Conservation (phyloP, 2,888 invertebrate species). For the Abscondita cerata region DNA sequence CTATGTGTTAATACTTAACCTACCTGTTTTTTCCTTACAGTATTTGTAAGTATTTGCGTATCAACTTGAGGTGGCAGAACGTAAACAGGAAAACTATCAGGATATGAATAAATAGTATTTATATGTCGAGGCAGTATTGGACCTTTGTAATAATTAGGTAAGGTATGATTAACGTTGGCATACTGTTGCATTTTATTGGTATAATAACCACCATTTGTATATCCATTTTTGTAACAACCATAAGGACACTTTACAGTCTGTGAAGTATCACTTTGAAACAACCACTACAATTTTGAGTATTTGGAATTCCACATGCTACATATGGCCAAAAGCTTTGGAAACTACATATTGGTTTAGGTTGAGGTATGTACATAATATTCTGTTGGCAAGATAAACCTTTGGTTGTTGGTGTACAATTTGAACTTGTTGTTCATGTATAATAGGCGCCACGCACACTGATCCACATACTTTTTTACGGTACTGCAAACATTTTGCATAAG, state of each 20-base stretch:
- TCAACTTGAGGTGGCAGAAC: constrained; percentile 25
- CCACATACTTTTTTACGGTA: constrained; percentile 53
- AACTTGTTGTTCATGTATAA: constrained; percentile 54
- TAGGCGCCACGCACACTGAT: constrained; percentile 50
- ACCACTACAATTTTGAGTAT: constrained; percentile 48
- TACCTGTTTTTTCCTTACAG: too few relatives aligned
- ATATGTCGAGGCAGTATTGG: constrained; percentile 15
- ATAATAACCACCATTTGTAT: constrained; percentile 47
- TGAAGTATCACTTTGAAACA: constrained; percentile 49
- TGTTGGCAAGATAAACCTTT: constrained; percentile 45
- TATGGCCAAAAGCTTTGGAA: constrained; percentile 56
- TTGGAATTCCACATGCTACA: constrained; percentile 49
- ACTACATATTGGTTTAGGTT: constrained; percentile 54
- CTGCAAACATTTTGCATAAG: constrained; percentile 54
- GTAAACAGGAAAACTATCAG: constrained; percentile 6
- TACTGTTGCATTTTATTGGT: constrained; percentile 3
- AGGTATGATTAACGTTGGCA: constrained; percentile 13
- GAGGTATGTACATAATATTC: constrained; percentile 51
- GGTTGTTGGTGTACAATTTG: constrained; percentile 40
- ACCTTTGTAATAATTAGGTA: constrained; percentile 5
- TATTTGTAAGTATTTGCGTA: too few relatives aligned
- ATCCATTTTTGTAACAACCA: constrained; percentile 54
- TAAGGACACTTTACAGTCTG: constrained; percentile 39
- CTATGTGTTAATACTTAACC: too few relatives aligned
- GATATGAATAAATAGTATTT: constrained; percentile 6